A percentile compares a stretch with the other conserved stretches of the same genome.
Evolutionary conservation across 2,797 vertebrate species (phyloP).

Genomic region (Telmatherina bonti): DNA sequence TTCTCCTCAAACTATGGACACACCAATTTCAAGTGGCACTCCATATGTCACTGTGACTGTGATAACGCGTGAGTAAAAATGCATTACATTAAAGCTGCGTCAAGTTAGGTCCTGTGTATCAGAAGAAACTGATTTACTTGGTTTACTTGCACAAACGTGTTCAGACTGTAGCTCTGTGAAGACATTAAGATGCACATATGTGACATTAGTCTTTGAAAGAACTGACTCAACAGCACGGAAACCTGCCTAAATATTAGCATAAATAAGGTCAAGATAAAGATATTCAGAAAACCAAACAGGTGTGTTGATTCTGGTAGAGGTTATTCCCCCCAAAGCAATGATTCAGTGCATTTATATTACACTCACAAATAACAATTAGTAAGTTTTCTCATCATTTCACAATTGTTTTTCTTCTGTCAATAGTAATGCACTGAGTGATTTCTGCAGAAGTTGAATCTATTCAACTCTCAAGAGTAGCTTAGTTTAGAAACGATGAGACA

Average conservation of each 20-base stretch:
- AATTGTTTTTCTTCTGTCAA: neutral
- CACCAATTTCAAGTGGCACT: slow-evolving; percentile 91
- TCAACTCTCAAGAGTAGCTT: neutral
- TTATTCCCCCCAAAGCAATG: neutral
- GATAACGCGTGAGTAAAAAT: slow-evolving; percentile 84
- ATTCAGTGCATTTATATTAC: neutral
- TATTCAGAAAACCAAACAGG: too few relatives aligned
- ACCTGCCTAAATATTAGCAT: neutral
- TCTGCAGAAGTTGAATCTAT: neutral
- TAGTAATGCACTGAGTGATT: neutral
- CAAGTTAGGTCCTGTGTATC: neutral
- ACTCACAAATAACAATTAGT: neutral
- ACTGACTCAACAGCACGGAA: neutral
- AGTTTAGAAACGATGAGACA: neutral
- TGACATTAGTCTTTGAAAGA: neutral
- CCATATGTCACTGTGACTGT: slow-evolving; percentile 92
- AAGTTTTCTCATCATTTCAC: too few relatives aligned
- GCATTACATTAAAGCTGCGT: neutral
- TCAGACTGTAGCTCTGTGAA: neutral
- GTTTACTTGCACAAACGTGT: neutral
- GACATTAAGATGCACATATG: neutral
- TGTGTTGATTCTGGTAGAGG: neutral
- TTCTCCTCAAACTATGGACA: slow-evolving; percentile 88
- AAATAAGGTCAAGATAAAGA: neutral
- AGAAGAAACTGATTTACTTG: too few relatives aligned